These are phyloP conservation scores for Daktulosphaira vitifoliae DNA, from an alignment of 1,140 invertebrate species.

Conservation along the genomic window DNA sequence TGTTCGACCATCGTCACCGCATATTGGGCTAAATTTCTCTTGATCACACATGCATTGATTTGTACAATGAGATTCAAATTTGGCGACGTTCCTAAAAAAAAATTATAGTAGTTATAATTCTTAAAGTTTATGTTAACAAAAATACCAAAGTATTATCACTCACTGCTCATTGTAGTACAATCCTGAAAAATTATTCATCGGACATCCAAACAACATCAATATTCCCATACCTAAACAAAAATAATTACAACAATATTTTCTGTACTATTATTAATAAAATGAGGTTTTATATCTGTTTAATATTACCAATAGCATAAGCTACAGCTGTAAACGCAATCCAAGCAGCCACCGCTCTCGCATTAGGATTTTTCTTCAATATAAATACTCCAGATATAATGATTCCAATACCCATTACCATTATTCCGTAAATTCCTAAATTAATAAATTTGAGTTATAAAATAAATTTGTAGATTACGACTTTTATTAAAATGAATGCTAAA, in stretches of 20 bases:
- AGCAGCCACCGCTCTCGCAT: slow-evolving; percentile 72
- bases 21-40: slow-evolving; percentile 71
- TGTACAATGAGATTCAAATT: slow-evolving; percentile 55
- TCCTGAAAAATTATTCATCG: slow-evolving; percentile 70
- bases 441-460: too few relatives aligned
- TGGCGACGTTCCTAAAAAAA: slow-evolving; percentile 42
- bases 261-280: too few relatives aligned
- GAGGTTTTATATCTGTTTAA: too few relatives aligned
- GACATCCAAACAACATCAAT: slow-evolving; percentile 81
- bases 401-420: slow-evolving; percentile 83
- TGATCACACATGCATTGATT: slow-evolving; percentile 60
- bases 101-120: too few relatives aligned
- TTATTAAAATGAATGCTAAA: too few relatives aligned
- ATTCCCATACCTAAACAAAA: slow-evolving; percentile 64
- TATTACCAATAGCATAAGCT: slow-evolving; percentile 66
- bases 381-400: slow-evolving; percentile 79
- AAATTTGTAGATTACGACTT: too few relatives aligned
- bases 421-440: slow-evolving; percentile 69
- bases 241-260: neutral
- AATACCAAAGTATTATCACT: slow-evolving; percentile 17
- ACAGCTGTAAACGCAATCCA: slow-evolving; percentile 85
- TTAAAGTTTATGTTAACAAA: too few relatives aligned
- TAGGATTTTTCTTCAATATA: slow-evolving; percentile 72
- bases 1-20: slow-evolving; percentile 65
- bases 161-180: slow-evolving; percentile 43